Conservation (phyloP, 2,888 invertebrate species). For the Drosophila longiperda region DNA sequence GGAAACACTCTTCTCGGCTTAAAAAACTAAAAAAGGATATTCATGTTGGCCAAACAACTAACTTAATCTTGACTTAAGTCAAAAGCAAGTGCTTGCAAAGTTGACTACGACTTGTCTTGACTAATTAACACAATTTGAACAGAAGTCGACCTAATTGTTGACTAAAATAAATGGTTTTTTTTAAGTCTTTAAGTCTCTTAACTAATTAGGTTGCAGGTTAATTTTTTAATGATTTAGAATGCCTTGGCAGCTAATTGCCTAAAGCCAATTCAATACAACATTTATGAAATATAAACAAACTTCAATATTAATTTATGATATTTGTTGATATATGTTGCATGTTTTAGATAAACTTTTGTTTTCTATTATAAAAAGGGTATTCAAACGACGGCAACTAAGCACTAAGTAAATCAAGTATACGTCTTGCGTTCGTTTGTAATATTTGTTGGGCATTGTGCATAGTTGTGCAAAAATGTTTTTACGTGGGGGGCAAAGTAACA, state of each 20-base stretch:
- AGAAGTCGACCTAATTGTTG: not conserved
- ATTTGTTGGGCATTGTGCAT: conserved; percentile 26
- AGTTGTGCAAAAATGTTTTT: conserved; percentile 29
- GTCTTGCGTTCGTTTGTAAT: conserved; percentile 24
- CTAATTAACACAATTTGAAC: not conserved
- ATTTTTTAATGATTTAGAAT: not conserved
- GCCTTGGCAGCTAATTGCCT: not conserved
- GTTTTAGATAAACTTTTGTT: not conserved
- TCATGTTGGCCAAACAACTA: not conserved
- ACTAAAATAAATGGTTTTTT: not conserved
- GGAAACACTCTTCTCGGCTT: conserved; percentile 5
- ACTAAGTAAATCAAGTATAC: conserved; percentile 37
- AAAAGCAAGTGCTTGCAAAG: not conserved
- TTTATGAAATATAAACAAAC: not conserved
- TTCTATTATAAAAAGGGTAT: not conserved
- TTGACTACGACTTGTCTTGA: not conserved
- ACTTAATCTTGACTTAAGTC: not conserved
- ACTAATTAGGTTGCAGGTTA: no score
- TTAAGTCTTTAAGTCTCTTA: not conserved
- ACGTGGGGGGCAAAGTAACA: conserved; percentile 21
- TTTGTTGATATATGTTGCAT: not conserved
- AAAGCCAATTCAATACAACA: not conserved
- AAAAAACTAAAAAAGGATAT: not conserved
- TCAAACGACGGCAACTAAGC: conserved; percentile 3
- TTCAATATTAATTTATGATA: not conserved